A percentile compares a stretch with the other conserved stretches of the same genome.
Conservation (phyloP, 2,888 invertebrate genomes). For the Fragum fragum region DNA sequence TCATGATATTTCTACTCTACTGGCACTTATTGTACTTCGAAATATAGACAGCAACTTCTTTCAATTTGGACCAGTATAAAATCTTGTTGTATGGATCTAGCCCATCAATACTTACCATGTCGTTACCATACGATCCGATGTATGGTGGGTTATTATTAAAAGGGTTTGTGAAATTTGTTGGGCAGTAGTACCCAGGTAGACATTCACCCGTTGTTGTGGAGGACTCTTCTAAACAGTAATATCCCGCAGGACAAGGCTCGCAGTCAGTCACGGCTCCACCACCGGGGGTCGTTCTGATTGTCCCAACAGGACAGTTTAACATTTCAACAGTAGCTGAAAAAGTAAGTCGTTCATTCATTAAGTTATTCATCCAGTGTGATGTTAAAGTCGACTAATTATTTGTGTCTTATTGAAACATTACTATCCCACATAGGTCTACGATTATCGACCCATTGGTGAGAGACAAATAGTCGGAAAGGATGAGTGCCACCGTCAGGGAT, state of each 20-base stretch:
- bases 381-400: too few relatives aligned
- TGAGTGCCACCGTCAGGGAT: too few relatives aligned
- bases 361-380: too few relatives aligned
- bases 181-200: slow-evolving; percentile 84
- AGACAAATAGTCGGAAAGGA: too few relatives aligned
- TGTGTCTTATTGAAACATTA: too few relatives aligned
- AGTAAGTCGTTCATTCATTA: neutral
- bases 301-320: slow-evolving; percentile 84
- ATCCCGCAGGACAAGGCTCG: slow-evolving; percentile 82
- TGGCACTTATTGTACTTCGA: too few relatives aligned
- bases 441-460: too few relatives aligned
- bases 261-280: slow-evolving; percentile 80
- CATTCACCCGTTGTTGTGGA: slow-evolving; percentile 76
- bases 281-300: slow-evolving; percentile 77
- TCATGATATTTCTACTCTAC: too few relatives aligned
- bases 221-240: slow-evolving; percentile 82
- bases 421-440: too few relatives aligned
- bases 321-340: slow-evolving; percentile 82
- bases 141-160: slow-evolving; percentile 75
- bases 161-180: slow-evolving; percentile 81
- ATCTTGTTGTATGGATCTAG: too few relatives aligned
- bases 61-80: too few relatives aligned
- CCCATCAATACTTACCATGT: slow-evolving; percentile 73
- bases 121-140: slow-evolving; percentile 84
- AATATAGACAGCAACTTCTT: too few relatives aligned